Percentiles rank a stretch among this genome's conserved stretches.
phyloP scores from a whole-genome alignment of 2,797 vertebrate species.

The Anguilla anguilla region DNA sequence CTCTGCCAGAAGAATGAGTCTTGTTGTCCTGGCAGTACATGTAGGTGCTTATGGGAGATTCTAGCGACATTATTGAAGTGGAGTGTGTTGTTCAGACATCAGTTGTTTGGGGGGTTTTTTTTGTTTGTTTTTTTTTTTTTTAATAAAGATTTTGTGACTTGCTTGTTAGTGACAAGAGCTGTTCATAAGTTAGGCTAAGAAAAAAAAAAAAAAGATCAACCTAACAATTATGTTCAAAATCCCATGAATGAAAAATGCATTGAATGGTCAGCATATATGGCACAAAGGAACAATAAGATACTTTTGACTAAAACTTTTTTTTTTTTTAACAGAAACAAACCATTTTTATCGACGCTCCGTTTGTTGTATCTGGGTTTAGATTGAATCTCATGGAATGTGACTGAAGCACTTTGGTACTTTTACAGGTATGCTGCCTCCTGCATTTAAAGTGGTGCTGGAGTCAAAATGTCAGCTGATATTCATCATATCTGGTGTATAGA shows the following conservation, averaged over 20 bases:
- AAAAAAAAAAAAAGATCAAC: background rate
- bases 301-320: background rate
- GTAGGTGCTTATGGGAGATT: background rate
- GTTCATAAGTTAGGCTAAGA: background rate
- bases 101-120: background rate
- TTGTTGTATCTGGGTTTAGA: background rate
- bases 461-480: background rate
- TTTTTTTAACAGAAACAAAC: background rate
- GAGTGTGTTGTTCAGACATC: background rate
- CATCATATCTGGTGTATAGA: background rate
- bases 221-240: background rate
- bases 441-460: background rate
- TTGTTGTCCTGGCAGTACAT: background rate
- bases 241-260: background rate
- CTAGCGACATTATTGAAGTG: background rate
- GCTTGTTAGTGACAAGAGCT: background rate
- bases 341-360: background rate
- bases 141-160: background rate
- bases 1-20: background rate
- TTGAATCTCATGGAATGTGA: too few species aligned
- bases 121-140: background rate
- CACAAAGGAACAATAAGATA: background rate
- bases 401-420: constrained; percentile 10
- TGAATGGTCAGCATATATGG: background rate
- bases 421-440: background rate